Evolutionary conservation across 2,888 invertebrate species (phyloP).

Genomic region (Neocrepidodera transversa): DNA sequence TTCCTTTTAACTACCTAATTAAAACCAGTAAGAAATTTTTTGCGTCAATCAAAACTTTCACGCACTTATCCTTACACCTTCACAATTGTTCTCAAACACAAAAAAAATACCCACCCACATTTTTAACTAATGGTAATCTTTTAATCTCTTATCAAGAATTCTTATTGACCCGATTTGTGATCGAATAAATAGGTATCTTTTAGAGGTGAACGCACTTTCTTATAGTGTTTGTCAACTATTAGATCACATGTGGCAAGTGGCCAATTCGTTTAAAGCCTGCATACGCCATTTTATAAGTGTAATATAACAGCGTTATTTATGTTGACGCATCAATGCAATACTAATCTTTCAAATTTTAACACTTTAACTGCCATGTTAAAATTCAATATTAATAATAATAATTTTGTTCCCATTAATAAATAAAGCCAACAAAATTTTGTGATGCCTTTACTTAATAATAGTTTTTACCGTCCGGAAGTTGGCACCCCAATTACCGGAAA

Average conservation of each 20-base stretch:
- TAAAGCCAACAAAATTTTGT: too few relatives aligned
- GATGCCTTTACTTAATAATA: too few relatives aligned
- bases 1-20: background rate
- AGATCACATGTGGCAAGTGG: conserved; percentile 20
- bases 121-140: background rate
- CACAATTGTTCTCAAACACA: background rate
- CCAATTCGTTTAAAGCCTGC: conserved; percentile 11
- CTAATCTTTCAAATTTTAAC: too few relatives aligned
- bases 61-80: background rate
- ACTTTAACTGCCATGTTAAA: too few relatives aligned
- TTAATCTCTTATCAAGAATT: background rate
- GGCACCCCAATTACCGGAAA: too few relatives aligned
- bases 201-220: conserved; percentile 22
- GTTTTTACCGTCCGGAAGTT: too few relatives aligned
- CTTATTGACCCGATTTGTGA: background rate
- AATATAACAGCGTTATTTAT: background rate
- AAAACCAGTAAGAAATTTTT: background rate
- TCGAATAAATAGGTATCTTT: background rate
- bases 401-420: too few relatives aligned
- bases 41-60: background rate
- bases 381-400: too few relatives aligned
- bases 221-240: conserved; percentile 11
- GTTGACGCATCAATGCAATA: too few relatives aligned
- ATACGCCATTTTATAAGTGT: conserved; percentile 2
- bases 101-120: background rate